These are phyloP conservation scores for Epinephelus awoara DNA, from an alignment of 2,797 vertebrate genomes.

Conservation along the genomic window DNA sequence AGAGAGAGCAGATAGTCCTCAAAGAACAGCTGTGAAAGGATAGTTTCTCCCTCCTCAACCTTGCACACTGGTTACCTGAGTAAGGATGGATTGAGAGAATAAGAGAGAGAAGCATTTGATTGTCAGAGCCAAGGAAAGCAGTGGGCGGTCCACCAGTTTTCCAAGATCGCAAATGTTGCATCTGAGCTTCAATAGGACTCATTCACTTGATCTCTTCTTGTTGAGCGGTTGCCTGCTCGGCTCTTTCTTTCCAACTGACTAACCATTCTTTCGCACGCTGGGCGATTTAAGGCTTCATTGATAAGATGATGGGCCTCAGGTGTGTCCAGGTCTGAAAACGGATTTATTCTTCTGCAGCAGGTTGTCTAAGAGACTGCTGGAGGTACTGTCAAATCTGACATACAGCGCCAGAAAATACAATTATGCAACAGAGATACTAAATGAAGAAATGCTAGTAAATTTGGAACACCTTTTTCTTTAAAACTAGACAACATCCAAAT, in stretches of 20 bases:
- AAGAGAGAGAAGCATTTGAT: conserved; percentile 3
- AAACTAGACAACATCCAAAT: too few species aligned
- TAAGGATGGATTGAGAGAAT: conserved; percentile 7
- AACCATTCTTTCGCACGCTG: conserved; percentile 34
- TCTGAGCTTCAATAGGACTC: conserved; percentile 35
- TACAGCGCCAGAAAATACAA: background rate
- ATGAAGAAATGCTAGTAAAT: background rate
- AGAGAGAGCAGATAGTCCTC: conserved; percentile 42
- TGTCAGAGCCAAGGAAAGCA: background rate
- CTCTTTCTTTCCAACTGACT: conserved; percentile 45
- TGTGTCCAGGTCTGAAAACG: conserved; percentile 36
- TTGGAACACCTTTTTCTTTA: too few species aligned
- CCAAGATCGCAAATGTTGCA: conserved; percentile 23
- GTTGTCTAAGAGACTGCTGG: conserved; percentile 1
- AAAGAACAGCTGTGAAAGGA: conserved; percentile 27
- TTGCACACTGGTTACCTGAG: conserved; percentile 16
- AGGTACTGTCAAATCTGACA: background rate
- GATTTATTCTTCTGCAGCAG: conserved; percentile 40
- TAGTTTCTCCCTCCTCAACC: conserved; percentile 19
- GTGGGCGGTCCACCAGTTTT: conserved; percentile 23
- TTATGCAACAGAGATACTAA: background rate
- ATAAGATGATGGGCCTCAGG: conserved; percentile 50
- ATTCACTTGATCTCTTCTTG: conserved; percentile 34
- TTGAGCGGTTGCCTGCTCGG: conserved; percentile 31
- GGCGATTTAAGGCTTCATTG: conserved; percentile 48